phyloP scores from a whole-genome alignment of 1,140 invertebrate genomes.

The Chionoecetes opilio region DNA sequence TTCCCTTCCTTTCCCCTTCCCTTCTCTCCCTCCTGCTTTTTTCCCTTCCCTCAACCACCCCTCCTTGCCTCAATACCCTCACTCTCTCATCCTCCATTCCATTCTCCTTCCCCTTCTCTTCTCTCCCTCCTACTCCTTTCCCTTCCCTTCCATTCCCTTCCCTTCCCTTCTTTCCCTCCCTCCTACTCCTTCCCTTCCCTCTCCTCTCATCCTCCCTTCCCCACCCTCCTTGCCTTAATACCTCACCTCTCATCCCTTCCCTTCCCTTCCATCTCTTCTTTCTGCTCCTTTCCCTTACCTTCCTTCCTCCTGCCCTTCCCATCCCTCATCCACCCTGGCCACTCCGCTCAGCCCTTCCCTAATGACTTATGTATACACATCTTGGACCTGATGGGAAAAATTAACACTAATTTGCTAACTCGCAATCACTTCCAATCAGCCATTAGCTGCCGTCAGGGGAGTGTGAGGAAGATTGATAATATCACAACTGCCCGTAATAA shows the following conservation, averaged over 20 bases:
- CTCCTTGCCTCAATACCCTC: not conserved
- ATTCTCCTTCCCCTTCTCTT: not conserved
- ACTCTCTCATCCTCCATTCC: no score
- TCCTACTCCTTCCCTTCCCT: not conserved
- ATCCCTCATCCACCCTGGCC: not conserved
- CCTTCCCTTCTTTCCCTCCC: not conserved
- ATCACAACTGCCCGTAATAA: not conserved
- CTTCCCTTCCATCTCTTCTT: not conserved
- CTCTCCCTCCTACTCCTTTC: not conserved
- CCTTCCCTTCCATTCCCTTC: not conserved
- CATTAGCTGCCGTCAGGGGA: not conserved
- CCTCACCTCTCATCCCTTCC: not conserved
- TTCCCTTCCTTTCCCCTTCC: not conserved
- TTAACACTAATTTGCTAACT: slow-evolving; percentile 15
- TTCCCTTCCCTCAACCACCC: not conserved
- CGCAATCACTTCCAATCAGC: not conserved
- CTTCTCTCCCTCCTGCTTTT: not conserved
- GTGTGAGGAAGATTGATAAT: not conserved
- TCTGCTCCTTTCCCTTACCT: not conserved
- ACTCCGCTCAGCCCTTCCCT: not conserved
- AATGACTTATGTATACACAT: not conserved
- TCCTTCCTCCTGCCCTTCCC: not conserved
- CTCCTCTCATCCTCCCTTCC: no score
- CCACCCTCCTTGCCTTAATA: not conserved
- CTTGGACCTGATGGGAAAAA: not conserved